phyloP scores from a whole-genome alignment of 2,888 invertebrate species.

The Meghimatium bilineatum region DNA sequence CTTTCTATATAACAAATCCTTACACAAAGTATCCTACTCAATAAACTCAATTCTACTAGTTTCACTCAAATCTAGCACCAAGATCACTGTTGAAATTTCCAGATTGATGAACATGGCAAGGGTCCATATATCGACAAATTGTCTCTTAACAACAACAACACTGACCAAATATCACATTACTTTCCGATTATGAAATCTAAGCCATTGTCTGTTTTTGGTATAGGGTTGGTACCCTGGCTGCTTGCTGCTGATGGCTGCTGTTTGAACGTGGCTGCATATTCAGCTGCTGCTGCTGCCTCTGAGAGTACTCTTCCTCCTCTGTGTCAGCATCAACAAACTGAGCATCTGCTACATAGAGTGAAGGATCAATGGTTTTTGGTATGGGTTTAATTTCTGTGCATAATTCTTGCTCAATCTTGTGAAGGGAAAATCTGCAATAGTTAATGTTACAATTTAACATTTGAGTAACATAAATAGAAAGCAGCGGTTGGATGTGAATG shows the following conservation, averaged over 20 bases:
- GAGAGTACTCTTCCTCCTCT: conserved; percentile 40
- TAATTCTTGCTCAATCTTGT: conserved; percentile 98
- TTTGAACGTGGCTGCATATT: conserved; percentile 31
- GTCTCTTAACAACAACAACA: not conserved
- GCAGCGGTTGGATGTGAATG: no score
- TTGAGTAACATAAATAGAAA: not conserved
- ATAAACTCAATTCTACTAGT: no score
- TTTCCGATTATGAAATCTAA: conserved; percentile 2
- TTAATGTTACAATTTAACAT: not conserved
- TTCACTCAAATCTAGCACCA: not conserved
- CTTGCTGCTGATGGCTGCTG: conserved; percentile 41
- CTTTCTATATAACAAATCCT: no score
- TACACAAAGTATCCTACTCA: no score
- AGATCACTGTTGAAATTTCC: not conserved
- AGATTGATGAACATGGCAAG: not conserved
- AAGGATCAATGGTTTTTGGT: conserved; percentile 98
- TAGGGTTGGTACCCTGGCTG: conserved; percentile 12
- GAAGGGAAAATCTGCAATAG: conserved; percentile 87
- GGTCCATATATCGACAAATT: not conserved
- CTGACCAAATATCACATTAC: not conserved
- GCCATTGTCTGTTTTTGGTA: conserved; percentile 45
- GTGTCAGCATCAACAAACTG: conserved; percentile 78
- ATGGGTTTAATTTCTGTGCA: conserved; percentile 99
- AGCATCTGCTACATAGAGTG: conserved; percentile 94
- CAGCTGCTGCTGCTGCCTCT: conserved; percentile 31